Base-by-base conservation (phyloP, 2,797 vertebrate genomes). In the Hozukius guyotensis region DNA sequence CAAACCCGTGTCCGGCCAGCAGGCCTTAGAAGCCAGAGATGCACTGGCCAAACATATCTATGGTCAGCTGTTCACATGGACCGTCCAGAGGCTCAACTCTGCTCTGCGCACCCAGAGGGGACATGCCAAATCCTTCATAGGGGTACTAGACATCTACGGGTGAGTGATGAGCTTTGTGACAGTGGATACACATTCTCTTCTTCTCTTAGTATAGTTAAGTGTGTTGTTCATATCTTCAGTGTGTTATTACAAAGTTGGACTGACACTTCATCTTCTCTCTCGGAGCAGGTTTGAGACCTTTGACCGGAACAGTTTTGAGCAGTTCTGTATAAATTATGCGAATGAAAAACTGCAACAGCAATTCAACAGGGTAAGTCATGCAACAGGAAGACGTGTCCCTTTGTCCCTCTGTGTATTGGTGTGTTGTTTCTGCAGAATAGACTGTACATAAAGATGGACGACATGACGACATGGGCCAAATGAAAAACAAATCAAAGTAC, bases 281-380 rank as follows among this genome's bases (percentile, higher is more conserved):
- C 56, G 27, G 7, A 60, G 2, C 93, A 96, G 96, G 81, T 97
- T 97, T 87, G 96, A 97, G 93, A 96, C 95, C 4, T 96, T 97
- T 80, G 93, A 96, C 36, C 82, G 89, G 64, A 97, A 96, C 94
- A 97, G 96, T 82, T 97, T 97, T 84, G 97, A 97, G 85, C 97
- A 97, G 88, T 97, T 97, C 86, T 97, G 96, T 80, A 97, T 97
- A 78, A 97, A 97, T 87, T 97, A 96, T 25, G 96, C 96, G 5
- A 97, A 97, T 71, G 96, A 97, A 84, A 97, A 97, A 79, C 92
- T 97, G 63, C 96, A 97, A 72, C 96, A 97, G 87, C 96, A 96
- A 68, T 97, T 97, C 81, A 97, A 96, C 89, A 92, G 93, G 94
- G 96, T 97, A 78, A 88, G 95, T 87, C 5, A 11, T 14, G 24